Conservation (phyloP, 2,797 vertebrate genomes). For the Australoheros facetus region DNA sequence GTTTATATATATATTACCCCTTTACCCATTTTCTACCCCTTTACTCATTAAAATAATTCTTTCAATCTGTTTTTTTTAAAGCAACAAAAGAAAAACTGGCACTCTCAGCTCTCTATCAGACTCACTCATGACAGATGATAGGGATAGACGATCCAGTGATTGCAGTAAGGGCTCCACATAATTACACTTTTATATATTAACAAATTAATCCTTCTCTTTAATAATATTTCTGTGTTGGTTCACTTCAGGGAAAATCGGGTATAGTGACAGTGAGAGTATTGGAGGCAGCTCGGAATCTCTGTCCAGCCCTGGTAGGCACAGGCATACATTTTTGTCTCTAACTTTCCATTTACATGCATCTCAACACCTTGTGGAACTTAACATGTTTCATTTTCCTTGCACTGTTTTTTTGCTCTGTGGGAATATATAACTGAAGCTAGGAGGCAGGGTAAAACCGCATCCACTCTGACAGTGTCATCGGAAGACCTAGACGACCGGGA, state of each 20-base stretch:
- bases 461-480: conserved; percentile 85
- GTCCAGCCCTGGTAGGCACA: conserved; percentile 88
- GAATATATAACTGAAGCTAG: conserved; percentile 70
- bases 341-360: neutral
- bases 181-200: neutral
- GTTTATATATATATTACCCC: too few species aligned
- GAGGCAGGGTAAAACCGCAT: conserved; percentile 81
- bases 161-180: conserved; percentile 60
- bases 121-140: conserved; percentile 64
- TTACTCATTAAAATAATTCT: neutral
- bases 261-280: conserved; percentile 85
- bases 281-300: conserved; percentile 88
- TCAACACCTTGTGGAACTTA: neutral
- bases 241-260: conserved; percentile 66
- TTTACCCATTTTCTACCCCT: neutral
- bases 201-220: neutral
- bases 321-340: neutral
- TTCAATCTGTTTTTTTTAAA: conserved; percentile 31
- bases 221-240: conserved; percentile 1
- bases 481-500: conserved; percentile 91
- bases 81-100: conserved; percentile 76
- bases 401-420: conserved; percentile 11
- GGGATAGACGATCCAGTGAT: conserved; percentile 49
- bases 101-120: conserved; percentile 56
- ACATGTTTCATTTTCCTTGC: neutral